A percentile compares a stretch with the other conserved stretches of the same genome.
phyloP scores from a whole-genome alignment of 1,140 invertebrate genomes.

The Meloidogyne floridensis region DNA sequence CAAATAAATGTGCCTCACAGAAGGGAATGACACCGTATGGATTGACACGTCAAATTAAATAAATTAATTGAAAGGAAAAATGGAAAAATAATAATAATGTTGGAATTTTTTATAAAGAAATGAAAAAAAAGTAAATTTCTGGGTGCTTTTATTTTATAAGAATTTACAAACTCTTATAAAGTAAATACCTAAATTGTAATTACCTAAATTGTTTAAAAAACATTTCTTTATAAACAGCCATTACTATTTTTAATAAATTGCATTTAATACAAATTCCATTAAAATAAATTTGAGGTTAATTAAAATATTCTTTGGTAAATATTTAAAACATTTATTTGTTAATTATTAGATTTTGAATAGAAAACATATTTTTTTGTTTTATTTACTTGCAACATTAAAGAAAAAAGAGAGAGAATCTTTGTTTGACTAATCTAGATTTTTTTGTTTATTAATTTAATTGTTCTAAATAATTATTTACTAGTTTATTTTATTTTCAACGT shows the following conservation, averaged over 20 bases:
- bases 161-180: slow-evolving; percentile 9
- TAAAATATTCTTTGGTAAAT: not conserved
- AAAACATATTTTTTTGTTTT: not conserved
- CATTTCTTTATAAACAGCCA: not conserved
- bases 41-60: slow-evolving; percentile 68
- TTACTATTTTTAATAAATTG: not conserved
- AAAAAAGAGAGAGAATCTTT: not conserved
- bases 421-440: not conserved
- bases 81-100: not conserved
- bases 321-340: too few relatives aligned
- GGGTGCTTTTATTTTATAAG: not conserved
- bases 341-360: too few relatives aligned
- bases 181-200: not conserved
- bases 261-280: too few relatives aligned
- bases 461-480: not conserved
- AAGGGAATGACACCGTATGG: slow-evolving; percentile 72
- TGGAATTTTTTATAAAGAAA: slow-evolving; percentile 2
- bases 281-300: not conserved
- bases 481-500: too few relatives aligned
- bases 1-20: slow-evolving; percentile 70
- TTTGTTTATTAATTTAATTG: too few relatives aligned
- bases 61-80: not conserved
- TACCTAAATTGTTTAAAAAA: not conserved
- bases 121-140: not conserved
- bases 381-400: slow-evolving; percentile 3